Evolutionary conservation across 2,888 invertebrate genomes (phyloP).

Genomic region (Syrista parreyssii): DNA sequence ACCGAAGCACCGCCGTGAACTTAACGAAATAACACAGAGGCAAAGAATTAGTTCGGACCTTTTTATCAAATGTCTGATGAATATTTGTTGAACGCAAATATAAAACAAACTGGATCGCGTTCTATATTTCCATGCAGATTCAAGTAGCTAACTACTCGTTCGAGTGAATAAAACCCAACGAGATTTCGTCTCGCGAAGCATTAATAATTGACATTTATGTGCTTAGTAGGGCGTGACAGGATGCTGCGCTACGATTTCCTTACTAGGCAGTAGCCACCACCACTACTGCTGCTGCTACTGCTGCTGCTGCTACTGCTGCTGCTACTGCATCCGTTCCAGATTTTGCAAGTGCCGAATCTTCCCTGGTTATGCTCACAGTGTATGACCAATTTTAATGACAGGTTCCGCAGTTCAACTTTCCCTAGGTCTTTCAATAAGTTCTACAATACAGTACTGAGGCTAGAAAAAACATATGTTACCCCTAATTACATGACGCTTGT

Average conservation of each 20-base stretch:
- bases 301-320: not conserved
- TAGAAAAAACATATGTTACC: not conserved
- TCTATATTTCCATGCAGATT: not conserved
- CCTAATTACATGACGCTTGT: not conserved
- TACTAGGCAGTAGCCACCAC: not conserved
- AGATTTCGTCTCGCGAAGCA: constrained; percentile 31
- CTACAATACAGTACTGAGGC: not conserved
- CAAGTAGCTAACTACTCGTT: constrained; percentile 9
- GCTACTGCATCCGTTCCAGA: not conserved
- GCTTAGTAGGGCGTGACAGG: constrained; percentile 3
- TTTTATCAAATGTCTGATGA: not conserved
- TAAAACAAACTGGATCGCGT: not conserved
- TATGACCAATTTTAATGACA: not conserved
- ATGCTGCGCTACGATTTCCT: not conserved
- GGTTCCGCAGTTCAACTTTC: not conserved
- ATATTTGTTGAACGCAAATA: not conserved
- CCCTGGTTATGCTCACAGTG: not conserved
- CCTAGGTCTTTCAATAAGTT: not conserved
- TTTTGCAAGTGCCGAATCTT: not conserved
- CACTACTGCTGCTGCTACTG: no score
- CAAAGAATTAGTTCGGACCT: not conserved
- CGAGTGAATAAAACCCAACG: constrained; percentile 33
- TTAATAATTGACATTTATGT: not conserved
- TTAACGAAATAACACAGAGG: not conserved
- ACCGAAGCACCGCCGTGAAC: not conserved